Base-by-base conservation (phyloP, 2,113 vertebrate species). In the Cynoglossus semilaevis region DNA sequence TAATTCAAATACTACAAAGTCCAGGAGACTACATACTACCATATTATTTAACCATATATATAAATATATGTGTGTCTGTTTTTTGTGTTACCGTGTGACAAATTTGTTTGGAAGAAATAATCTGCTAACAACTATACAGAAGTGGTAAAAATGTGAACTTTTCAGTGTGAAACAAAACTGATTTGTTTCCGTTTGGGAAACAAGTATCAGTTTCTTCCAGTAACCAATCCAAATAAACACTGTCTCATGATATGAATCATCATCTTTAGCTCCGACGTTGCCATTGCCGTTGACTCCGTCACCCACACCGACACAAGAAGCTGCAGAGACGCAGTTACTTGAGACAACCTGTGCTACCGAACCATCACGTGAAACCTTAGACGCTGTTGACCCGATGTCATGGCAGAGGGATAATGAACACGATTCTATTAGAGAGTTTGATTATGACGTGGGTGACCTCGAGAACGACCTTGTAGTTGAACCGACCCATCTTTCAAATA, bases 341-440 rank as follows among this genome's bases (percentile, higher is more conserved):
- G 83, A 89, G 69, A 72, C 67, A 56, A 67, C 71, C 67, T 0
- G 85, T 50, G 49, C 84, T 34, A 58, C 62, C 58, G 78, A 82
- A 55, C 63, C 78, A 48, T 46, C 76, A 38, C 85, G 87, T 0
- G 85, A 94, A 72, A 90, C 92, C 70, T 90, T 93, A 15, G 81
- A 91, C 7, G 84, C 74, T 0, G 87, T 79, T 14, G 89, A 89
- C 61, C 85, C 70, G 0, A 92, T 91, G 65, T 87, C 90, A 69
- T 90, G 89, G 91, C 92, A 91, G 81, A 92, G 91, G 78, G 91
- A 94, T 1, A 90, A 91, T 50, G 80, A 93, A 51, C 88, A 91
- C 56, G 88, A 87, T 51, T 80, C 72, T 71, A 87, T 88, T 0
- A 83, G 81, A 13, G 76, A 89, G 45, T 72, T 92, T 77, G 83